Evolutionary conservation across 2,888 invertebrate species (phyloP), one percentile per base, ranked within the genome.

Genomic region (Rhamnusium bicolor): DNA sequence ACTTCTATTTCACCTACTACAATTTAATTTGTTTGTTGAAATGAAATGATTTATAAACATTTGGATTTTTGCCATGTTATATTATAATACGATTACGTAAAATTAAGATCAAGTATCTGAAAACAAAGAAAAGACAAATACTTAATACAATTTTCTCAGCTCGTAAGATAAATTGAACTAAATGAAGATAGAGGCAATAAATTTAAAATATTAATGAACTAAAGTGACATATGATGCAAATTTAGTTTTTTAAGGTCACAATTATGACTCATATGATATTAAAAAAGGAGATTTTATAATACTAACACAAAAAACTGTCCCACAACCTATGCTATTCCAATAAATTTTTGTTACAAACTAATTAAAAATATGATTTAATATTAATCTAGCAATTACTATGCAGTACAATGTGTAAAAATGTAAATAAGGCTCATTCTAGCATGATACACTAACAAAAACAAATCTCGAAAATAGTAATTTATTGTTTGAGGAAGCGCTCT

Each of bases 171-270:
- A 71, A 71, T 60, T 66, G 40, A 32, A 46, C 63, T 63, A 40
- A 69, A 61, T 73, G 19, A 47, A 69, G 58, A 67, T 67, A 67
- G 47, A 67, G 71, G 66, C 46, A 49, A 71, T 69, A 67, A 71
- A 75, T 72, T 66, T 60, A 54, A 67, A 46, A 47, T 58, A 70
- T 69, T 74, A 76, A 70, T 69, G 65, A 76, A 58, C 69, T 66
- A 54, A 66, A 72, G 66, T 72, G 70, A 76, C 71, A 74, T 58
- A 72, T 69, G 77, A 81, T 78, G 77, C 74, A 80, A 80, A 82
- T 79, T 79, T 62, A 78, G 69, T n/a, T 78, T 78, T 82, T 83
- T 82, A 80, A 82, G 81, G 84, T 82, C 83, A 82, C 67, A 66
- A 68, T 69, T 74, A 78, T 81, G 81, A 81, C 62, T 81, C 81